phyloP scores from a whole-genome alignment of 2,797 vertebrate genomes.

The Tenualosa ilisha region DNA sequence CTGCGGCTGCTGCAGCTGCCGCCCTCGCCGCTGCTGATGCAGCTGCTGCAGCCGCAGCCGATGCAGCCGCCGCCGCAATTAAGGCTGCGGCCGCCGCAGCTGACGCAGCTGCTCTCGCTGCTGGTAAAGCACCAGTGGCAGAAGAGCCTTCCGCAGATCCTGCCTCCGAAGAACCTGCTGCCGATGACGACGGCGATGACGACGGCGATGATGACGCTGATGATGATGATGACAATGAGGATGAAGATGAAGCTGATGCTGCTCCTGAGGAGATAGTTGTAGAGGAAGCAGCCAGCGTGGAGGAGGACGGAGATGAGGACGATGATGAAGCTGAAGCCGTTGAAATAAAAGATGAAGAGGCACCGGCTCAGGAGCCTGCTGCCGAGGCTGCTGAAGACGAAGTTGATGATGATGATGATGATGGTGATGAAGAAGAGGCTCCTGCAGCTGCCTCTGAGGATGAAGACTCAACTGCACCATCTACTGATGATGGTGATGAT shows the following conservation, averaged over 20 bases:
- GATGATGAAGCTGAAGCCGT: neutral
- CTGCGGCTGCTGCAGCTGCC: neutral
- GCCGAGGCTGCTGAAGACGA: neutral
- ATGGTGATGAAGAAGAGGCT: neutral
- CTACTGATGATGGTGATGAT: slow-evolving; percentile 23
- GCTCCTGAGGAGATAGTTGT: neutral
- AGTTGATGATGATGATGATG: neutral
- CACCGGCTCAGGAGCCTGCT: neutral
- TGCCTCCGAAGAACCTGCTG: neutral
- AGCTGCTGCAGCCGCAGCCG: neutral
- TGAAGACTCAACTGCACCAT: neutral
- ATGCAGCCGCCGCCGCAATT: neutral
- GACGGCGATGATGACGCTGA: neutral
- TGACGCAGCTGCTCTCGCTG: neutral
- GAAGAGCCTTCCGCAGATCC: neutral
- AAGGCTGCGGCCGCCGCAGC: neutral
- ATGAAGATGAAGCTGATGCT: neutral
- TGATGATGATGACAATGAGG: neutral
- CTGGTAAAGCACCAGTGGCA: neutral
- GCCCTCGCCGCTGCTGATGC: neutral
- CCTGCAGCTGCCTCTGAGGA: slow-evolving; percentile 32
- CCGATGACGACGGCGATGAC: neutral
- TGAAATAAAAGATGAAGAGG: neutral
- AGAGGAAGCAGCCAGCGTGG: neutral
- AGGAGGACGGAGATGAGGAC: neutral